These are phyloP conservation scores for Bufotes viridis DNA, from an alignment of 2,797 vertebrate genomes.

Conservation along the genomic window DNA sequence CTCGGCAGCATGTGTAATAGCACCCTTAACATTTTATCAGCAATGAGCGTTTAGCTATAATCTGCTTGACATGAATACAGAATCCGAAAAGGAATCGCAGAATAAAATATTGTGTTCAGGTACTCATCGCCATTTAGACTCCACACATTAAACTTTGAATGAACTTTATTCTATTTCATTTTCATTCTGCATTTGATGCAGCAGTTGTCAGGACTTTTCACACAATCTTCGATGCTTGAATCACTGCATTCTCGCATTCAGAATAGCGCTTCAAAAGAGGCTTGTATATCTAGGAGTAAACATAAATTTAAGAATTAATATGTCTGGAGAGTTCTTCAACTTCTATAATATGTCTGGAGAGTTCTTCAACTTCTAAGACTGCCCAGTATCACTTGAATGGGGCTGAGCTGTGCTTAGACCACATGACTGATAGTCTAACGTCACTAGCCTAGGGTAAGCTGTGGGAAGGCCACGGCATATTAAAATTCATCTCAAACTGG, in stretches of 20 bases:
- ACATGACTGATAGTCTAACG: too few species aligned
- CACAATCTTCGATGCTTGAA: background rate
- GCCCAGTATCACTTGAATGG: background rate
- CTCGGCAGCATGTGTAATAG: too few species aligned
- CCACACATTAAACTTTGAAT: background rate
- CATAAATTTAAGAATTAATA: background rate
- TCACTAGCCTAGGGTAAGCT: too few species aligned
- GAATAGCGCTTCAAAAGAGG: conserved; percentile 43
- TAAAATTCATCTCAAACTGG: too few species aligned
- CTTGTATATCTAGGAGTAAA: conserved; percentile 37
- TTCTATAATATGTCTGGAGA: background rate
- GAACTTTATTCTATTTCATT: background rate
- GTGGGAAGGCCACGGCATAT: too few species aligned
- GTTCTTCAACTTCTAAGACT: background rate
- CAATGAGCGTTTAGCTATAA: background rate
- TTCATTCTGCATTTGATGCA: background rate
- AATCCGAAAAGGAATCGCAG: background rate
- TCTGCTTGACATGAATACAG: background rate
- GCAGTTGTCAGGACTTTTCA: background rate
- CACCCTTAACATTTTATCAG: background rate
- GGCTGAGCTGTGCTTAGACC: too few species aligned
- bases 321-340: background rate
- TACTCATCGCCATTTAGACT: background rate
- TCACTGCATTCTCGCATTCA: conserved; percentile 26
- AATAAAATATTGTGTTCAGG: background rate